These are phyloP conservation scores for Trachymyrmex cornetzi DNA, from an alignment of 1,140 invertebrate genomes.

Conservation along the genomic window DNA sequence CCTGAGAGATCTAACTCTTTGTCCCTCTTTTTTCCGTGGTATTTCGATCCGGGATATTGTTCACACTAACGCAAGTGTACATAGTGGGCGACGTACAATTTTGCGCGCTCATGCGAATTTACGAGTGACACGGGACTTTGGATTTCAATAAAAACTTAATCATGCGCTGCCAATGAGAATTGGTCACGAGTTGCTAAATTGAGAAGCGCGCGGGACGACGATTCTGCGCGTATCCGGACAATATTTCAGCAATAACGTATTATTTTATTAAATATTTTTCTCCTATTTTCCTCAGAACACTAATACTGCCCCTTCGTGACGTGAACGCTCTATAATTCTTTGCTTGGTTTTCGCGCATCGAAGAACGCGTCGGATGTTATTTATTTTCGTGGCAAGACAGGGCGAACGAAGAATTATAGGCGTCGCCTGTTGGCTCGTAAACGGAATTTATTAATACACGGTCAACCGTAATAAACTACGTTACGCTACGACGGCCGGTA, in stretches of 20 bases:
- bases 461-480: conserved; percentile 31
- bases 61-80: not conserved
- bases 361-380: conserved; percentile 40
- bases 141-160: conserved; percentile 74
- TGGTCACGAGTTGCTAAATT: conserved; percentile 55
- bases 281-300: too few relatives aligned
- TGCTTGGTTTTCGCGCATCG: conserved; percentile 39
- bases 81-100: conserved; percentile 31
- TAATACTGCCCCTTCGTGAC: not conserved
- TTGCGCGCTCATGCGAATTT: conserved; percentile 50
- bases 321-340: conserved; percentile 61
- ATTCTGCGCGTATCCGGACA: not conserved
- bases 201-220: conserved; percentile 11
- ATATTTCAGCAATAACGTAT: conserved; percentile 36
- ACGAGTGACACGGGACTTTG: conserved; percentile 60
- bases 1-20: conserved; percentile 1
- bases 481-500: conserved; percentile 19
- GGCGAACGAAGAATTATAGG: conserved; percentile 68
- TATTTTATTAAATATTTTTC: conserved; percentile 45
- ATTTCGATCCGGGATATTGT: conserved; percentile 9
- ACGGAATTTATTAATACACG: conserved; percentile 69
- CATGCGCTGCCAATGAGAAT: conserved; percentile 60
- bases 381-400: conserved; percentile 57
- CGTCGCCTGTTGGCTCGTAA: conserved; percentile 45
- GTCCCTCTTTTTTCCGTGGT: not conserved